These are phyloP conservation scores for Halisarca cf. caerulea DNA, from an alignment of 37 sponge, comb jelly and placozoan genomes.

Conservation along the genomic window DNA sequence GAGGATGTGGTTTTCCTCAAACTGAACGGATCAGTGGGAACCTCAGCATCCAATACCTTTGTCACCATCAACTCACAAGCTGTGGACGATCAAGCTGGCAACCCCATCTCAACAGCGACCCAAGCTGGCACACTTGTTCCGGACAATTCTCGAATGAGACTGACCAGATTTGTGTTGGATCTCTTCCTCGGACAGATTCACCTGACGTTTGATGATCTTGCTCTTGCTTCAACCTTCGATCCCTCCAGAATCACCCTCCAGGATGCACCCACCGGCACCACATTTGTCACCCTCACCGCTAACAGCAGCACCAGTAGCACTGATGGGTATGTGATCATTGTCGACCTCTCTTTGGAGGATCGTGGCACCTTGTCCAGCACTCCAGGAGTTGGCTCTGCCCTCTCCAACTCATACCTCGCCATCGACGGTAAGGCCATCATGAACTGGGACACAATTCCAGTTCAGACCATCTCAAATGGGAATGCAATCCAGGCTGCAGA, in stretches of 20 bases:
- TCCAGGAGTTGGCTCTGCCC: conserved; percentile 49
- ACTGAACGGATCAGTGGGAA: conserved; percentile 43
- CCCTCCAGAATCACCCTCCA: conserved; percentile 55
- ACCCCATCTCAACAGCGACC: conserved; percentile 27
- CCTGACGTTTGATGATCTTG: conserved; percentile 84
- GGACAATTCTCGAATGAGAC: conserved; percentile 42
- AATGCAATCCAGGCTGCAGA: conserved; percentile 59
- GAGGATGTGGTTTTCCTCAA: conserved; percentile 58
- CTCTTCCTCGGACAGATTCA: conserved; percentile 68
- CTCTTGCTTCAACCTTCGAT: conserved; percentile 52
- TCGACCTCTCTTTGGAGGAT: conserved; percentile 38
- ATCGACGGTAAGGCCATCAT: conserved; percentile 26
- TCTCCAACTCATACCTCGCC: conserved; percentile 56
- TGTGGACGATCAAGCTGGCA: conserved; percentile 63
- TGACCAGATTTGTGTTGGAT: conserved; percentile 62
- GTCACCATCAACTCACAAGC: conserved; percentile 42
- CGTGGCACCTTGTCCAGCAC: conserved; percentile 9
- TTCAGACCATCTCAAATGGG: conserved; percentile 52
- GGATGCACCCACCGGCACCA: conserved; percentile 26
- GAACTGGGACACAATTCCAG: conserved; percentile 33
- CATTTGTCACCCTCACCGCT: conserved; percentile 22
- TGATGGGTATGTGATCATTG: conserved; percentile 34
- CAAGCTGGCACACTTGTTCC: conserved; percentile 26
- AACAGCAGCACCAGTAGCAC: conserved; percentile 31
- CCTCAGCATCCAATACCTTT: conserved; percentile 44